phyloP scores from a whole-genome alignment of 2,888 invertebrate species.

The Orchesella flavescens region DNA sequence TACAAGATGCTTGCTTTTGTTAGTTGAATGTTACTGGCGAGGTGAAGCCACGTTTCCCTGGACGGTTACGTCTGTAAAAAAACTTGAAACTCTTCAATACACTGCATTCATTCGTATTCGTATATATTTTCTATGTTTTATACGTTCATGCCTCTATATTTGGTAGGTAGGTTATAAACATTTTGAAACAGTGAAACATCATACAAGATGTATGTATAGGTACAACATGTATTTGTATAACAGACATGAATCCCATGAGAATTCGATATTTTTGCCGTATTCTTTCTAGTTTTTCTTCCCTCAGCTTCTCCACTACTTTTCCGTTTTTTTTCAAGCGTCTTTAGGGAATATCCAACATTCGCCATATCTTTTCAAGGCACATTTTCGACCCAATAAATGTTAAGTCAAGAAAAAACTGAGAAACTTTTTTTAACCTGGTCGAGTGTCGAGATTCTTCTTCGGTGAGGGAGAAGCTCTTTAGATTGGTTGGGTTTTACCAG shows the following conservation, averaged over 20 bases:
- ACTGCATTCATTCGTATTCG: neutral
- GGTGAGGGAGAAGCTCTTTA: constrained; percentile 4
- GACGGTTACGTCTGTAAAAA: neutral
- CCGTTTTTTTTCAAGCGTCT: constrained; percentile 47
- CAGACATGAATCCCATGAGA: constrained; percentile 44
- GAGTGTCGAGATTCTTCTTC: constrained; percentile 20
- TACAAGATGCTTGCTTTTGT: constrained; percentile 15
- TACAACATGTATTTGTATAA: neutral
- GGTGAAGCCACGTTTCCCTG: neutral
- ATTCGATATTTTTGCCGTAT: constrained; percentile 60
- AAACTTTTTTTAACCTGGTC: constrained; percentile 35
- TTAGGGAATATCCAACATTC: constrained; percentile 63
- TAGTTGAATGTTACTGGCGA: neutral
- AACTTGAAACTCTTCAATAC: neutral
- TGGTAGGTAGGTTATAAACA: neutral
- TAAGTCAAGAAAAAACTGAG: constrained; percentile 37
- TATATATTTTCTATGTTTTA: no score
- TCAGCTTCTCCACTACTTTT: constrained; percentile 20
- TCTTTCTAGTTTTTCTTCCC: neutral
- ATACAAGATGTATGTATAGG: neutral
- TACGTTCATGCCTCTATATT: no score
- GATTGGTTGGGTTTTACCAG: neutral
- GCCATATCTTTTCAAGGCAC: constrained; percentile 62
- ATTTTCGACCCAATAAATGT: constrained; percentile 56
- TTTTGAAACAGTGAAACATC: neutral